Conservation (phyloP, 2,797 vertebrate species). For the Chloroceryle amazona region DNA sequence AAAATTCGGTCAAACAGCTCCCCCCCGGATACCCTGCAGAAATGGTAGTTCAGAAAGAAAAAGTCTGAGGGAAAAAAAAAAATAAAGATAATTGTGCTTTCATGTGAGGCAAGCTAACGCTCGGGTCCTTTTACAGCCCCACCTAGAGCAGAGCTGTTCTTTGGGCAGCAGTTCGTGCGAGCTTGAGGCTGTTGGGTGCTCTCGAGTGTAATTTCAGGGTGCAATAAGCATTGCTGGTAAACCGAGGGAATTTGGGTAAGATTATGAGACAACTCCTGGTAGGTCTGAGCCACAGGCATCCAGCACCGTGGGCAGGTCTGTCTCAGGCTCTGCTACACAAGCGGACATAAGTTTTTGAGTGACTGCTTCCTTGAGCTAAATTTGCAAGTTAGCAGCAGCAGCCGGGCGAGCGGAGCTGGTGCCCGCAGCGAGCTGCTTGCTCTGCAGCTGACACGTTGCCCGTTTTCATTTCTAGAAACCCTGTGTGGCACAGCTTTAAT, state of each 20-base stretch:
- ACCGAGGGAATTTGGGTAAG: not conserved
- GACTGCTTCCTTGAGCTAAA: not conserved
- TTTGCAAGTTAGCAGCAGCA: not conserved
- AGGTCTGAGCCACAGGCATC: not conserved
- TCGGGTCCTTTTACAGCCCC: not conserved
- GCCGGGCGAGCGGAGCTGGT: not conserved
- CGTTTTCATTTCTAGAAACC: constrained; percentile 27
- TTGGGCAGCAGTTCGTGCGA: not conserved
- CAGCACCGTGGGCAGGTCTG: not conserved
- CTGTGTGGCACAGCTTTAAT: constrained; percentile 27
- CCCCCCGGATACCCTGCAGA: constrained; percentile 90
- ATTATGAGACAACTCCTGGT: rapidly evolving
- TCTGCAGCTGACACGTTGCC: constrained; percentile 1
- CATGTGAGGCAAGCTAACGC: rapidly evolving
- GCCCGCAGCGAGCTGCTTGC: not conserved
- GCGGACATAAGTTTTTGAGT: not conserved
- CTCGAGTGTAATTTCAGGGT: not conserved
- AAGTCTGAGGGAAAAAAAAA: not conserved
- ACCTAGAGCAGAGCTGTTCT: not conserved
- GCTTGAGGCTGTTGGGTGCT: not conserved
- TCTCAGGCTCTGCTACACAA: not conserved
- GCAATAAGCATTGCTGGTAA: not conserved
- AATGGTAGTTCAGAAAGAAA: not conserved
- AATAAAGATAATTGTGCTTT: rapidly evolving
- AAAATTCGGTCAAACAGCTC: constrained; percentile 95